Evolutionary conservation across 2,113 vertebrate species (phyloP).

Genomic region (Orycteropus afer): DNA sequence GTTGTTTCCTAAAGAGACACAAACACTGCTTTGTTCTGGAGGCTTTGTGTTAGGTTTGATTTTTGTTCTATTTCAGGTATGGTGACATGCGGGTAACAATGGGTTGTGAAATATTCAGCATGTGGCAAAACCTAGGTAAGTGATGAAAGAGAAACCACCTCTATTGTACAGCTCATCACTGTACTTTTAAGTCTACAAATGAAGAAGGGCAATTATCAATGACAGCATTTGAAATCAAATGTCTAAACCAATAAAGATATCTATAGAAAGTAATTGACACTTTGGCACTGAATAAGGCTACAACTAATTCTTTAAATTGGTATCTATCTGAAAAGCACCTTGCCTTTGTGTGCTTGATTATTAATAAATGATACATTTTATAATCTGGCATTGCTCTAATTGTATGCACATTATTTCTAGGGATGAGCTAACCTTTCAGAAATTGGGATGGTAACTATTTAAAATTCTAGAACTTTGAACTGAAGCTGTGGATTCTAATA

Average conservation of each 20-base stretch:
- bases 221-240: neutral
- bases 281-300: neutral
- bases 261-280: neutral
- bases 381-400: neutral
- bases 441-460: neutral
- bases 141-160: neutral
- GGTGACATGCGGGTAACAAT: conserved; percentile 99
- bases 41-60: neutral
- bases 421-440: neutral
- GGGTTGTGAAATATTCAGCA: conserved; percentile 99
- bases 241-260: neutral
- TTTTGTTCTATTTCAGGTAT: conserved; percentile 88
- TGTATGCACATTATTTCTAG: neutral
- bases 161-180: neutral
- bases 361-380: neutral
- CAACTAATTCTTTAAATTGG: neutral
- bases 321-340: conserved; percentile 11
- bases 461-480: conserved; percentile 20
- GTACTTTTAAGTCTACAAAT: neutral
- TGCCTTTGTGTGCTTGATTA: neutral
- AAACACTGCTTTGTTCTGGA: neutral
- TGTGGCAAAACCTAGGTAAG: conserved; percentile 99
- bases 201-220: neutral
- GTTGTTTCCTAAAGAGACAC: neutral
- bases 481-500: neutral